Conservation (phyloP, 53 echinoderm and acorn worm species). For the Arbacia lixula region DNA sequence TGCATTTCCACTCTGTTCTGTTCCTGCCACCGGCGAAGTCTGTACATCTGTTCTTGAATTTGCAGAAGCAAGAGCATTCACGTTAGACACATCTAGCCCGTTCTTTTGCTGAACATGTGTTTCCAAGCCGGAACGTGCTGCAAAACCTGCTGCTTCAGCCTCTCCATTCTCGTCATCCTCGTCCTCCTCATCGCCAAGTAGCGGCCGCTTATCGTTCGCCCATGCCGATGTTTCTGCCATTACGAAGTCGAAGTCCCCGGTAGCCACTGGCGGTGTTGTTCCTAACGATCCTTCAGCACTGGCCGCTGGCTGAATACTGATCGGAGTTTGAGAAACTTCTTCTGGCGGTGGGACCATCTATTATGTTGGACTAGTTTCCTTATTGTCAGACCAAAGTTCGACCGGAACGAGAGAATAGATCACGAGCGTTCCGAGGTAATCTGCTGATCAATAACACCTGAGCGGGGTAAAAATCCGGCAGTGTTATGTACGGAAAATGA, state of each 20-base stretch:
- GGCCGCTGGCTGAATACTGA: constrained; percentile 7
- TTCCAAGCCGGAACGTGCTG: neutral
- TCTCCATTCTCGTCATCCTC: constrained; percentile 15
- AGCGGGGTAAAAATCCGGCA: no score
- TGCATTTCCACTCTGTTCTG: neutral
- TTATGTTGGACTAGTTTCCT: no score
- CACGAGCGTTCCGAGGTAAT: neutral
- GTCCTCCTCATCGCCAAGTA: constrained; percentile 23
- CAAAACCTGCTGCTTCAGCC: neutral
- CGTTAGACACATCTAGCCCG: neutral
- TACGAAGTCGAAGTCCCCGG: constrained; percentile 20
- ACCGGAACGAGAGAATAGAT: neutral
- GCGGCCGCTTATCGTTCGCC: constrained; percentile 21
- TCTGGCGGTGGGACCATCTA: constrained; percentile 36
- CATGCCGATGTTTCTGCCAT: constrained; percentile 29
- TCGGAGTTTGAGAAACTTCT: neutral
- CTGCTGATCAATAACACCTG: no score
- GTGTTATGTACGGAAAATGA: no score
- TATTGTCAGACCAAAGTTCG: constrained; percentile 9
- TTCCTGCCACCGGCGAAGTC: neutral
- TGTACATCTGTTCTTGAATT: constrained; percentile 5
- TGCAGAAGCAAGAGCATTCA: no score
- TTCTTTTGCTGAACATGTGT: constrained; percentile 3
- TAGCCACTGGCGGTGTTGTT: constrained; percentile 5
- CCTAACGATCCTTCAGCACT: constrained; percentile 5